Evolutionary conservation across 2,797 vertebrate genomes (phyloP).

Genomic region (Megalops cyprinoides): DNA sequence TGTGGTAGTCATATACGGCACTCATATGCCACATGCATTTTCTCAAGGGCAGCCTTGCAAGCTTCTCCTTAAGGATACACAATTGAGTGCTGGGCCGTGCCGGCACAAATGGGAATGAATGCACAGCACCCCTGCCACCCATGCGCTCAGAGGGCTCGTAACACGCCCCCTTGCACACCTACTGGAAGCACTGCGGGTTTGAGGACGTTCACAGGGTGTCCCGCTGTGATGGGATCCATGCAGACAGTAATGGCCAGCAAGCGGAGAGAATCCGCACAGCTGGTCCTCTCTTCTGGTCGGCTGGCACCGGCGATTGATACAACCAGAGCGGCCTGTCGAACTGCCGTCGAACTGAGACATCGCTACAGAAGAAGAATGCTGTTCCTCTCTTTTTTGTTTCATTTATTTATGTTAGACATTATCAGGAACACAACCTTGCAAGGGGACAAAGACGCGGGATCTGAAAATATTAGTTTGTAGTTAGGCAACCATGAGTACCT

Average conservation of each 20-base stretch:
- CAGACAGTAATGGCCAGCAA: constrained; percentile 44
- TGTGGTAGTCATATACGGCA: no score
- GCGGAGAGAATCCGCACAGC: constrained; percentile 10
- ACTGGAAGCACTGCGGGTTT: not conserved
- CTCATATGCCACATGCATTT: not conserved
- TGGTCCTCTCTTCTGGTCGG: constrained; percentile 43
- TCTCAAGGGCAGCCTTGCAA: constrained; percentile 10
- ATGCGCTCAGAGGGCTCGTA: not conserved
- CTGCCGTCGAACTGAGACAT: constrained; percentile 29
- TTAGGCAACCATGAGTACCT: not conserved
- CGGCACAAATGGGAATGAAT: not conserved
- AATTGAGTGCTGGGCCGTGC: not conserved
- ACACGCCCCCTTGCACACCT: not conserved
- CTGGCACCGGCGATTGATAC: constrained; percentile 33
- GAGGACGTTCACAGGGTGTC: not conserved
- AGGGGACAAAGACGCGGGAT: not conserved
- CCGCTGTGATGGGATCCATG: constrained; percentile 10
- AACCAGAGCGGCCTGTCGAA: constrained; percentile 19
- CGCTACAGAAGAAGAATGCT: not conserved
- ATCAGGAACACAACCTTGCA: no score
- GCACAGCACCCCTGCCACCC: not conserved
- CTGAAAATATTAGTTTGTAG: not conserved
- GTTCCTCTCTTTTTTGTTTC: not conserved
- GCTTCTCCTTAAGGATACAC: no score
- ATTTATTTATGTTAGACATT: not conserved